Evolutionary conservation across 2,888 invertebrate species (phyloP).

Genomic region (Slavum lentiscoides): DNA sequence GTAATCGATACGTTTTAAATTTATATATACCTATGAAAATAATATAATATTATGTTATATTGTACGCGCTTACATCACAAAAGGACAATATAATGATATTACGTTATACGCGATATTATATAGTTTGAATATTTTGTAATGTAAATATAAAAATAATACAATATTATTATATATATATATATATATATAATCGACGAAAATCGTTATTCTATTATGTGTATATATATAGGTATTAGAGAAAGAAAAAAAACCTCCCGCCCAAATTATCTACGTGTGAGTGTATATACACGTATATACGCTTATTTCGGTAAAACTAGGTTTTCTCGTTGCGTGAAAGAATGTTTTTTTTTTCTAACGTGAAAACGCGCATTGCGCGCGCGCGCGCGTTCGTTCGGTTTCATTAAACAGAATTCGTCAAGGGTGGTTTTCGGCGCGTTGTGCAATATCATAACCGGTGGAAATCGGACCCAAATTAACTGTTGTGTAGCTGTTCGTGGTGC

Average conservation of each 20-base stretch:
- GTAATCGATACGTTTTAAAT: neutral
- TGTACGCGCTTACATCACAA: constrained; percentile 9
- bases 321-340: constrained; percentile 49
- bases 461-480: constrained; percentile 43
- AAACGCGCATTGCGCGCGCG: constrained; percentile 39
- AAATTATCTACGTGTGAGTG: neutral
- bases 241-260: no score
- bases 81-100: constrained; percentile 1
- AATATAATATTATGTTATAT: no score
- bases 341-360: constrained; percentile 32
- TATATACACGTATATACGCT: neutral
- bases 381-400: constrained; percentile 50
- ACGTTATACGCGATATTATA: neutral
- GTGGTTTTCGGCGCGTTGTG: constrained; percentile 41
- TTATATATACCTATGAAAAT: no score
- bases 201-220: no score
- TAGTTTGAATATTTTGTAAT: no score
- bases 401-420: constrained; percentile 53
- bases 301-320: constrained; percentile 33
- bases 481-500: constrained; percentile 20
- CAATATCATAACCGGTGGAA: constrained; percentile 48
- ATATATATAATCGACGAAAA: no score
- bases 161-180: neutral
- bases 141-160: neutral
- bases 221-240: no score